Percentiles rank a stretch among this genome's conserved stretches.
phyloP scores from a whole-genome alignment of 2,113 vertebrate genomes.

The Bubalus kerabau region DNA sequence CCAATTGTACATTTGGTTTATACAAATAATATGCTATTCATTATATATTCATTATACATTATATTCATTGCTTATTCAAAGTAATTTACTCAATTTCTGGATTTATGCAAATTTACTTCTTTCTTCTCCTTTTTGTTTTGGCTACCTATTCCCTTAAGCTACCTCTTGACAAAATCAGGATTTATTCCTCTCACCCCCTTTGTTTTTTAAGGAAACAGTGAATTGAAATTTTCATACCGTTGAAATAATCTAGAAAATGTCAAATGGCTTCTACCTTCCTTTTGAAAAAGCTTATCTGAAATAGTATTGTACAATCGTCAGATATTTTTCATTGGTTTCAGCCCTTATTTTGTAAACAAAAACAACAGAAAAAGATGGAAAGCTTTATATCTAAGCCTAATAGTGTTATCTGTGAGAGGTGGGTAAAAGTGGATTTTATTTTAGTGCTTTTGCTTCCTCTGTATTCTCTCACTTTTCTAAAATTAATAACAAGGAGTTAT shows the following conservation, averaged over 20 bases:
- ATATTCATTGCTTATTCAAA: background rate
- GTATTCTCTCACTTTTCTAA: background rate
- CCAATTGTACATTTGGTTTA: background rate
- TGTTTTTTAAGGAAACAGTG: background rate
- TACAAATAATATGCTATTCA: background rate
- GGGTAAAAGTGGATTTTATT: background rate
- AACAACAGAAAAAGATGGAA: background rate
- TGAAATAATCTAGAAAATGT: conserved; percentile 12
- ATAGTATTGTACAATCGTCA: background rate
- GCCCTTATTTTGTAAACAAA: background rate
- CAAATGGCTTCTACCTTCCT: background rate
- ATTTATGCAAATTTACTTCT: background rate
- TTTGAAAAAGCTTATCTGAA: background rate
- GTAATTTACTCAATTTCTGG: background rate
- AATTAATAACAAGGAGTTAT: background rate
- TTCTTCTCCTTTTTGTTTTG: background rate
- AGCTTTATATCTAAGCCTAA: background rate
- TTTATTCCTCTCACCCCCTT: background rate
- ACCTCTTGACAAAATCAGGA: background rate
- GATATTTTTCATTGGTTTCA: background rate
- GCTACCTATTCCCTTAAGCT: background rate
- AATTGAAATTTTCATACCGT: background rate
- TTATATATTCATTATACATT: background rate
- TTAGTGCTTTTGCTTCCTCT: background rate
- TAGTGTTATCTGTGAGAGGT: background rate